Base-by-base conservation (phyloP, 1,140 invertebrate species). In the Phymorhynchus buccinoides region DNA sequence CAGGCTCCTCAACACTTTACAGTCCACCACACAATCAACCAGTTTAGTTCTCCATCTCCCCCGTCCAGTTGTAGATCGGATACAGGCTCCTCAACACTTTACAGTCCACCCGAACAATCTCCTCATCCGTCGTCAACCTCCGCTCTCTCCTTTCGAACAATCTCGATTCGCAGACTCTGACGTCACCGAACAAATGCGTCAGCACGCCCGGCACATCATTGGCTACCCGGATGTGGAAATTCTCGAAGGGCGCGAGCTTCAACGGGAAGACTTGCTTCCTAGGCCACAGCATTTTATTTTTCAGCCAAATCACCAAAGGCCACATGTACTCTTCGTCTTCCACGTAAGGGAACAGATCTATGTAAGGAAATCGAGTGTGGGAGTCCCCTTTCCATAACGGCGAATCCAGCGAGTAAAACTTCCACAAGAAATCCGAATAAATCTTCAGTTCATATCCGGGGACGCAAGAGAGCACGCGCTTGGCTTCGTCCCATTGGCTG, bases 341-440 rank as follows among this genome's bases (percentile, higher is more conserved):
- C 27, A 48, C 62, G 78, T 83, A 90, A 52, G 88, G 86, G 52
- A 87, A 89, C 16, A 89, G 73, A 68, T 89, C 89, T 16, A 90
- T 66, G 79, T 88, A 90, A 18, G 89, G 89, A 83, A 87, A 90
- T 32, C 86, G 86, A 77, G 52, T 86, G 32, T 73, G 41, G 68
- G 71, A 66, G 71, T 83, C 84, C 12, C 56, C 85, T 6, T 44
- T 30, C 78, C 81, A 88, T 16, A 75, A 44, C 22, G 73, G 84
- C 4, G 79, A 78, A 32, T 82, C 37, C 12, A 71, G 83, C 37
- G 84, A 27, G 75, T 80, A 88, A 48, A 88, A 83, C 77, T 88
- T 88, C 88, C 88, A 88, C 85, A 86, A 84, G 48, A 85, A 86
- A 27, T 85, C 80, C 48, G 84, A 79, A 27, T 77, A 41, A 37